Evolutionary conservation across 1,140 invertebrate species (phyloP).

Genomic region (Halyomorpha halys): DNA sequence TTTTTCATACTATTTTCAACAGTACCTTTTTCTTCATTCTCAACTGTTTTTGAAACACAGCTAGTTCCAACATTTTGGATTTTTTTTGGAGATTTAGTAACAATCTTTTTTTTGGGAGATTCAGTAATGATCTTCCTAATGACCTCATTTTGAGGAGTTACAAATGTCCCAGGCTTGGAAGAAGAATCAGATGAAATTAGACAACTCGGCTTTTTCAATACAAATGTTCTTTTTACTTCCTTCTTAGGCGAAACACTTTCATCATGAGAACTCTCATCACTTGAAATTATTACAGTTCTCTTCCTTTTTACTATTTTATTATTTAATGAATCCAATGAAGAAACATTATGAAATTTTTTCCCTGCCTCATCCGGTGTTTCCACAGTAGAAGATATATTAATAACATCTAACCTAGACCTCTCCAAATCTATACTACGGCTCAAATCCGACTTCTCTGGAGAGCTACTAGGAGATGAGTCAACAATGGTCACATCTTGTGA

Average conservation of each 20-base stretch:
- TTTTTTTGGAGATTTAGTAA: too few relatives aligned
- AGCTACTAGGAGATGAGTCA: slow-evolving; percentile 4
- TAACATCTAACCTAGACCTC: background rate
- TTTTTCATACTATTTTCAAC: too few relatives aligned
- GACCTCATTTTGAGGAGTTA: too few relatives aligned
- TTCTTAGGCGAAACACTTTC: background rate
- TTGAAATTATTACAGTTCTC: background rate
- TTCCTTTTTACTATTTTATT: background rate
- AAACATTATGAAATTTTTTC: background rate
- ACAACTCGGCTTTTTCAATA: background rate
- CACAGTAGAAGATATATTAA: slow-evolving; percentile 5
- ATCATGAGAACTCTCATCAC: background rate
- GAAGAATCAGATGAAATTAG: background rate
- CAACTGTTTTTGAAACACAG: too few relatives aligned
- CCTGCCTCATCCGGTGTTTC: background rate
- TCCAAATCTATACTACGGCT: background rate
- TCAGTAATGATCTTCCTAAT: too few relatives aligned
- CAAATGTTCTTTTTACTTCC: background rate
- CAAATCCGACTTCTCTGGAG: background rate
- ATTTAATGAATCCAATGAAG: background rate
- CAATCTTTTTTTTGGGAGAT: too few relatives aligned
- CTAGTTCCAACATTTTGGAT: too few relatives aligned
- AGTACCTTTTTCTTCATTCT: too few relatives aligned
- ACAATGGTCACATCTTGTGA: background rate
- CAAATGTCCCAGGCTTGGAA: too few relatives aligned